phyloP scores from a whole-genome alignment of 2,888 invertebrate genomes.

The Agonopterix arenella region DNA sequence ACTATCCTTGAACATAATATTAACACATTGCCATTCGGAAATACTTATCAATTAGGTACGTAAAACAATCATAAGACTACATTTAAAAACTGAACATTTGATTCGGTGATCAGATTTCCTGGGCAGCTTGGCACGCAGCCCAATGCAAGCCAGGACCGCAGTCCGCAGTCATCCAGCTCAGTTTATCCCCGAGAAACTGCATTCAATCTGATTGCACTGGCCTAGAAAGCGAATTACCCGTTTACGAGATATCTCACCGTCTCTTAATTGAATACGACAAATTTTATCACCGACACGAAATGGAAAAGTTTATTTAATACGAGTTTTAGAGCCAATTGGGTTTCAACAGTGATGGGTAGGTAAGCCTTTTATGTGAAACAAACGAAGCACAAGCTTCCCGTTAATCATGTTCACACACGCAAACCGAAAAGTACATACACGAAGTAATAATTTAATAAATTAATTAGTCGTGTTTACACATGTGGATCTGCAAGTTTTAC shows the following conservation, averaged over 20 bases:
- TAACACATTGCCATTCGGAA: too few species aligned
- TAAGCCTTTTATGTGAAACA: neutral
- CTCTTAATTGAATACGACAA: conserved; percentile 25
- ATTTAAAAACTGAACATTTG: too few species aligned
- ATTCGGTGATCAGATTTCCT: conserved; percentile 23
- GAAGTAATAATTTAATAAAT: conserved; percentile 6
- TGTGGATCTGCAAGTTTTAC: conserved; percentile 26
- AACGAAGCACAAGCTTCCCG: conserved; percentile 1
- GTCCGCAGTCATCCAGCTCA: conserved; percentile 30
- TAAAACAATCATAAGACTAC: too few species aligned
- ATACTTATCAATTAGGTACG: too few species aligned
- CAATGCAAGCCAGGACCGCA: conserved; percentile 30
- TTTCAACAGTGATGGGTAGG: neutral
- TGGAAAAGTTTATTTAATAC: conserved; percentile 30
- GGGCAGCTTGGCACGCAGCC: conserved; percentile 43
- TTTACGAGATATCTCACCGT: conserved; percentile 22
- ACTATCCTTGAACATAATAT: too few species aligned
- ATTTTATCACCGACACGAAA: conserved; percentile 28
- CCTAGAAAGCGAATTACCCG: conserved; percentile 40
- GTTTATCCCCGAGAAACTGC: conserved; percentile 31
- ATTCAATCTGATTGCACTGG: conserved; percentile 38
- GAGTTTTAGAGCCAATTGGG: conserved; percentile 14
- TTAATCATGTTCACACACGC: conserved; percentile 9
- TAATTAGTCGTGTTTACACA: conserved; percentile 16
- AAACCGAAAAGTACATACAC: neutral